Evolutionary conservation across 2,113 vertebrate species (phyloP), one percentile per base, ranked within the genome.

Genomic region (Callopanchax toddi): DNA sequence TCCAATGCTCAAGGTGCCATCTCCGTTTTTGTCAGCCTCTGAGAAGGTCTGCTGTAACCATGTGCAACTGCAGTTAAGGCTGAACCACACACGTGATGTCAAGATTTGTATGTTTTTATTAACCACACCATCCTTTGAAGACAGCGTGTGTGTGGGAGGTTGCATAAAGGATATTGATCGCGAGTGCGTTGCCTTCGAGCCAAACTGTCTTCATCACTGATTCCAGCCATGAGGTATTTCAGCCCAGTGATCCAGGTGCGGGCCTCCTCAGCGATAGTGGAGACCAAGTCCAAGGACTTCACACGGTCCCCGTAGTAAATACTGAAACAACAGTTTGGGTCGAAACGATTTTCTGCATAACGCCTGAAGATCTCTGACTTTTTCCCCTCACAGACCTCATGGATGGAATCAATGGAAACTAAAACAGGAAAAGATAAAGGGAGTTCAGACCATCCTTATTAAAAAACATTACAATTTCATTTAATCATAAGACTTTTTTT

Each of bases 31-130:
- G 84, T 99, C 96, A 0, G 96, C 97, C 66, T 99, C 97, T 0
- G 95, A 94, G 42, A 99, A 99, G 0, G 97, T 98, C 93, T 98
- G 96, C 87, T 96, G 95, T 89, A 99, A 91, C 97, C 97, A 99
- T 69, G 87, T 99, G 75, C 84, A 84, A 37, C 60, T 61, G 75
- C 78, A 91, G 94, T 93, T 93, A 94, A 95, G 93, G 91, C 42
- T 25, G 74, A 73, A 52, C 16, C 32, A 32, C 20, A 58, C 0
- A 18, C 11, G 15, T 52, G 21, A 46, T 20, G n/a, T 6, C 16
- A 56, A n/a, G 7, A 8, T 21, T 25, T 25, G 12, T 37, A 5
- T 25, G 10, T 16, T 29, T 17, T 29, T 32, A 21, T 40, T 54
- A 21, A 74, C 3, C 7, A 13, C 15, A 21, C 29, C 6, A 26